Percentiles rank a stretch among this genome's conserved stretches.
phyloP scores from a whole-genome alignment of 2,888 invertebrate genomes.

The Cryptocephalus primarius region DNA sequence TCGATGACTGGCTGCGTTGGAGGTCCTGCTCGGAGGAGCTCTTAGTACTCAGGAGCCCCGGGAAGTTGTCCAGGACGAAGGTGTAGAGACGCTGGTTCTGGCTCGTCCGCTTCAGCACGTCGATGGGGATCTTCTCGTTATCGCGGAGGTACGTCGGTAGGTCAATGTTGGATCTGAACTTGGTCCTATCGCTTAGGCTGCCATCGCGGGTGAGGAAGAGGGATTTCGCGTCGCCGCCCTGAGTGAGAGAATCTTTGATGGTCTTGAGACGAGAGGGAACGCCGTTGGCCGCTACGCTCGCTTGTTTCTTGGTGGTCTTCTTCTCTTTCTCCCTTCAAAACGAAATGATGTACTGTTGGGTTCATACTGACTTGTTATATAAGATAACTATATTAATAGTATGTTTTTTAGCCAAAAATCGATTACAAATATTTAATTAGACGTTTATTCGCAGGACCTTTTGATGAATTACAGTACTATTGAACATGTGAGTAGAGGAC shows the following conservation, averaged over 20 bases:
- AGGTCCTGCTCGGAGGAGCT: conserved; percentile 54
- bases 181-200: conserved; percentile 34
- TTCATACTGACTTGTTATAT: not conserved
- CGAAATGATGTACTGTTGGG: not conserved
- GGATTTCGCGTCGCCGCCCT: conserved; percentile 56
- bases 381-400: too few relatives aligned
- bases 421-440: too few relatives aligned
- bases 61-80: conserved; percentile 59
- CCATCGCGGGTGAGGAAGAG: conserved; percentile 34
- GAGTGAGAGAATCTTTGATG: conserved; percentile 56
- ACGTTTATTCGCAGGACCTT: too few relatives aligned
- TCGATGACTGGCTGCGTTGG: conserved; percentile 12
- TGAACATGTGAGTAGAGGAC: too few relatives aligned
- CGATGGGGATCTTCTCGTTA: conserved; percentile 49
- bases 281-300: conserved; percentile 4
- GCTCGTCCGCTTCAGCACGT: not conserved
- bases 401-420: too few relatives aligned
- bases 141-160: conserved; percentile 63
- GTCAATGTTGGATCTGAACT: conserved; percentile 57
- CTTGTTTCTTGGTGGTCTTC: not conserved
- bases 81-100: not conserved
- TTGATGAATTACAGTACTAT: too few relatives aligned
- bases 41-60: conserved; percentile 51
- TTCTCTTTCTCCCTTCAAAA: conserved; percentile 16
- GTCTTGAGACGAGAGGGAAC: conserved; percentile 41